These are phyloP conservation scores for Panzeria rudis DNA, from an alignment of 2,888 invertebrate species.

Conservation along the genomic window DNA sequence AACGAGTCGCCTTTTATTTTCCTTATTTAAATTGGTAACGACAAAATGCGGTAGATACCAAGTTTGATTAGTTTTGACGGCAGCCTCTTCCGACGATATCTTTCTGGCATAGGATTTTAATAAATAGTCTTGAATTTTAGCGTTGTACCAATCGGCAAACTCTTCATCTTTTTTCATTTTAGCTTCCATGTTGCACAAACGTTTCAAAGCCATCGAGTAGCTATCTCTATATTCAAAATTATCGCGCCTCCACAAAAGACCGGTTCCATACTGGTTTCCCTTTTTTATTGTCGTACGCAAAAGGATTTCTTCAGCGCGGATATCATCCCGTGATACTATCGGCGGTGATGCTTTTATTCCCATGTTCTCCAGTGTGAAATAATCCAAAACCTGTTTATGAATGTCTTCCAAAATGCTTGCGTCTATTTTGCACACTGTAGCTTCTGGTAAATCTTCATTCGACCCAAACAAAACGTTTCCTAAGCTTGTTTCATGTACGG, in stretches of 20 bases:
- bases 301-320: slow-evolving; percentile 38
- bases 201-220: slow-evolving; percentile 50
- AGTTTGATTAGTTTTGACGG: slow-evolving; percentile 21
- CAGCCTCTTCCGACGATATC: slow-evolving; percentile 31
- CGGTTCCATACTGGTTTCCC: slow-evolving; percentile 8
- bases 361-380: slow-evolving; percentile 46
- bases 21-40: slow-evolving; percentile 53
- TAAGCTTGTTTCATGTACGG: slow-evolving; percentile 25
- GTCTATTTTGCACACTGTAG: slow-evolving; percentile 35
- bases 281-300: slow-evolving; percentile 24
- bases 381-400: slow-evolving; percentile 36
- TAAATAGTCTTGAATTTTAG: slow-evolving; percentile 41
- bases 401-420: slow-evolving; percentile 24
- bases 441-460: slow-evolving; percentile 30
- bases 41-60: slow-evolving; percentile 56
- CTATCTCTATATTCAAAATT: slow-evolving; percentile 22
- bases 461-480: slow-evolving; percentile 44
- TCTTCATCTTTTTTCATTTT: slow-evolving; percentile 9
- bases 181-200: slow-evolving; percentile 36
- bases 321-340: slow-evolving; percentile 39
- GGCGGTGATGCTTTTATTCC: slow-evolving; percentile 10
- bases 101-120: slow-evolving; percentile 43
- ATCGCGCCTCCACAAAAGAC: slow-evolving; percentile 37
- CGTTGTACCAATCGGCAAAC: slow-evolving; percentile 31
- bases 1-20: slow-evolving; percentile 57